Evolutionary conservation across 2,888 invertebrate genomes (phyloP).

Genomic region (Hemithea aestivaria): DNA sequence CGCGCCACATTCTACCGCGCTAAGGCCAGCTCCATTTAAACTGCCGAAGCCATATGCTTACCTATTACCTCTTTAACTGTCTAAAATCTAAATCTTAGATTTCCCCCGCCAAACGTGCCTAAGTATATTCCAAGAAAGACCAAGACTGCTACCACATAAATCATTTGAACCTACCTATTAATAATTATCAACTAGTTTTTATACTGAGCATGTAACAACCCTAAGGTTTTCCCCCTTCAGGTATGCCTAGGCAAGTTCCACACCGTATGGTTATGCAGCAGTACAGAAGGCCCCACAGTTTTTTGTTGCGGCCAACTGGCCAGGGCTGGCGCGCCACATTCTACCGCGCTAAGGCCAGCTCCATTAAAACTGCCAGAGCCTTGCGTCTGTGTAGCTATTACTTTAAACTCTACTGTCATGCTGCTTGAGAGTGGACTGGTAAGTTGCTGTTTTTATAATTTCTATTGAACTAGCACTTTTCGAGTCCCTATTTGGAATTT

Average conservation of each 20-base stretch:
- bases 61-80: too few species aligned
- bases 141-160: too few species aligned
- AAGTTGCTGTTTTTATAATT: too few species aligned
- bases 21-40: constrained; percentile 72
- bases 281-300: constrained; percentile 64
- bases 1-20: constrained; percentile 79
- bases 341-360: constrained; percentile 79
- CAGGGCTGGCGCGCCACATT: constrained; percentile 82
- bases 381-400: constrained; percentile 77
- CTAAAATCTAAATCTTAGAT: too few species aligned
- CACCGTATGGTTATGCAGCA: constrained; percentile 80
- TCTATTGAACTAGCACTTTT: too few species aligned
- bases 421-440: constrained; percentile 82
- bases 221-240: constrained; percentile 50
- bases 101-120: too few species aligned
- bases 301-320: constrained; percentile 91
- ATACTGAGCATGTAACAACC: too few species aligned
- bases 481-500: too few species aligned
- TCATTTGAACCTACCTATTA: too few species aligned
- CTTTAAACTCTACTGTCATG: constrained; percentile 83
- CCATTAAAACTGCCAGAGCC: constrained; percentile 55
- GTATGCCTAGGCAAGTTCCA: constrained; percentile 88
- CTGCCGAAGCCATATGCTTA: constrained; percentile 42
- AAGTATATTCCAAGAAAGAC: too few species aligned
- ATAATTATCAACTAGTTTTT: too few species aligned